Evolutionary conservation across 2,113 vertebrate species (phyloP), one percentile per base, ranked within the genome.

Genomic region (Saccopteryx bilineata): DNA sequence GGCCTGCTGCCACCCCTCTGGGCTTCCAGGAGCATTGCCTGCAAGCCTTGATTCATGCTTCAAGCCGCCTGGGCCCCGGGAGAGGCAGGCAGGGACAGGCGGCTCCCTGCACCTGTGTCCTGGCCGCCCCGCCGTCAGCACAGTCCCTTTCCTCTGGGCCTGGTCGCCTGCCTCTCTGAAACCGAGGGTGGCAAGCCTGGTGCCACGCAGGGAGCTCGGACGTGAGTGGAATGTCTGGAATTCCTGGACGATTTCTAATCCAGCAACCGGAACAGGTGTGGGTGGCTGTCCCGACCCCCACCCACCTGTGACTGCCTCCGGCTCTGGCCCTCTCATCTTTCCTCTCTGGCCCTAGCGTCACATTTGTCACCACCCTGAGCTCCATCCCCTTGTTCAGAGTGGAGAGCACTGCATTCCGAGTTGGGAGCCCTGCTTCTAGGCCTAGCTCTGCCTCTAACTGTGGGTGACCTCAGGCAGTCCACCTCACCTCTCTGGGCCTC

Each of bases 191-290:
- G 54, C 74, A 65, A 74, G 78, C 14, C 12, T 54, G 18, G 46
- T 93, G 72, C 39, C 58, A 75, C 65, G 31, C 26, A 80, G 72
- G 75, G 56, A 63, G 46, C 58, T 28, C 72, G 66, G 60, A 78
- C 60, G 10, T 68, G 68, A 91, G 80, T 26, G 60, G 52, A 83
- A 60, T 60, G 13, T 86, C 94, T 90, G 76, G 63, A 94, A 93
- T 94, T 93, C 93, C 84, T 54, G 65, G 50, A 92, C 75, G 80
- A 86, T 87, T 86, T 92, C 79, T 61, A 84, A 61, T 48, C 9
- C 76, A 80, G 95, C 69, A 89, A 61, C 86, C 74, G 89, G 61
- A 68, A 84, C 95, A 93, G 58, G 65, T 75, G 33, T 33, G 50
- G 54, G 83, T 69, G n/a, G 66, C 74, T 66, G 56, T 15, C 23